Percentiles rank a stretch among this genome's conserved stretches.
These are phyloP conservation scores for Patella caerulea DNA, from an alignment of 2,888 invertebrate species.

Conservation along the genomic window DNA sequence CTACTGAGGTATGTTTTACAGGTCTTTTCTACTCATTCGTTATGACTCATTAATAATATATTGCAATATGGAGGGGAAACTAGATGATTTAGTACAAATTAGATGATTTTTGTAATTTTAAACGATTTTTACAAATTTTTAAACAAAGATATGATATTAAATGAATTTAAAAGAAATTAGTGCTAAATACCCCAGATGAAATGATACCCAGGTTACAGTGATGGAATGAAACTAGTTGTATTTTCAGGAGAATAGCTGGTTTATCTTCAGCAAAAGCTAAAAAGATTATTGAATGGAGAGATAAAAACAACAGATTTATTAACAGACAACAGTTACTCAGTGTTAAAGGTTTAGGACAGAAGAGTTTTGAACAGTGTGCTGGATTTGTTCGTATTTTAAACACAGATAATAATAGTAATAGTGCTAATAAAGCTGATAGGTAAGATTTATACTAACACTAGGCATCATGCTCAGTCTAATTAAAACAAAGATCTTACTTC, in stretches of 20 bases:
- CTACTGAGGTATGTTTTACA: slow-evolving; percentile 79
- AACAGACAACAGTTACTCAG: slow-evolving; percentile 82
- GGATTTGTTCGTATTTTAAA: slow-evolving; percentile 81
- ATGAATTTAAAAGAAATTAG: no score
- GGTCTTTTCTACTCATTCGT: not conserved
- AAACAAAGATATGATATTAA: no score
- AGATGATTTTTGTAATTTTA: not conserved
- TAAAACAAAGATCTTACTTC: no score
- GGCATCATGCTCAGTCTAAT: no score
- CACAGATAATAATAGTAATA: not conserved
- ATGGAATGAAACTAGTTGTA: no score
- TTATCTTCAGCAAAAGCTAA: slow-evolving; percentile 83
- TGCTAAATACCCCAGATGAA: no score
- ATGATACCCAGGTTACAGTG: no score
- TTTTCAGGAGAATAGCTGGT: slow-evolving; percentile 84
- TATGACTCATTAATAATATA: not conserved
- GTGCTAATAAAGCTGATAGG: no score
- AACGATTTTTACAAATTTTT: no score
- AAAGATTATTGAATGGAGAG: slow-evolving; percentile 83
- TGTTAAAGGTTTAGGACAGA: slow-evolving; percentile 86
- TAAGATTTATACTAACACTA: no score
- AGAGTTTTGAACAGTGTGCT: slow-evolving; percentile 90
- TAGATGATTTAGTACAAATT: not conserved
- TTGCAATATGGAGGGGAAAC: no score
- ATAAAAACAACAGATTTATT: slow-evolving; percentile 80